Evolutionary conservation across 2,888 invertebrate genomes (phyloP).

Genomic region (Spialia ferax): DNA sequence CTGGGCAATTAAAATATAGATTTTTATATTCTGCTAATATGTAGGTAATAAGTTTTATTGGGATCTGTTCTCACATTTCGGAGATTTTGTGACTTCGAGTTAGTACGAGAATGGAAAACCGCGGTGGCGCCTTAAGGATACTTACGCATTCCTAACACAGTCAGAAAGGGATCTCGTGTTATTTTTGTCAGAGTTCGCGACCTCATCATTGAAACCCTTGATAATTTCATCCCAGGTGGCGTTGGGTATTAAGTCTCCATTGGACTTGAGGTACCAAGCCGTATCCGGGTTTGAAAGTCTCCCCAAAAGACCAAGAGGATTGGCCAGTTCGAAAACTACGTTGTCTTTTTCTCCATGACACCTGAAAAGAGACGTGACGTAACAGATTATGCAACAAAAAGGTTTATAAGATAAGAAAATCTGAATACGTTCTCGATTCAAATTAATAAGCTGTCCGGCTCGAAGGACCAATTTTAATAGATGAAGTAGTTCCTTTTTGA

Average conservation of each 20-base stretch:
- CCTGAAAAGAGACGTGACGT: constrained; percentile 58
- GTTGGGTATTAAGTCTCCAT: constrained; percentile 63
- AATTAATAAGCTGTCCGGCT: neutral
- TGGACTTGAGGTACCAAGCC: constrained; percentile 65
- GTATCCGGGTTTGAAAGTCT: constrained; percentile 60
- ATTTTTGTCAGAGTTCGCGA: constrained; percentile 65
- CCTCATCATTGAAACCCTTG: constrained; percentile 56
- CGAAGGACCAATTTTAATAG: neutral
- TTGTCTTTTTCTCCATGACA: constrained; percentile 90
- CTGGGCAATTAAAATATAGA: no score
- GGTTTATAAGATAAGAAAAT: no score
- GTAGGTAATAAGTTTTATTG: no score
- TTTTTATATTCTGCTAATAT: no score
- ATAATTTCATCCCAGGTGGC: constrained; percentile 57
- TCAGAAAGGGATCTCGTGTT: constrained; percentile 62
- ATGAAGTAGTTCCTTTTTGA: no score
- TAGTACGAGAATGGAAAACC: no score
- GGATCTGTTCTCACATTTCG: no score
- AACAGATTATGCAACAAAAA: no score
- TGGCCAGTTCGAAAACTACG: constrained; percentile 85
- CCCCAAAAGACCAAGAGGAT: constrained; percentile 71
- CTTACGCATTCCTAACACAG: constrained; percentile 62
- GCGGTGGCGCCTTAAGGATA: no score
- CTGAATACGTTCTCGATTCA: neutral
- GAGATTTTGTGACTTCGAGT: no score